Conservation (phyloP, 2,888 invertebrate species). For the Meteorus colon region DNA sequence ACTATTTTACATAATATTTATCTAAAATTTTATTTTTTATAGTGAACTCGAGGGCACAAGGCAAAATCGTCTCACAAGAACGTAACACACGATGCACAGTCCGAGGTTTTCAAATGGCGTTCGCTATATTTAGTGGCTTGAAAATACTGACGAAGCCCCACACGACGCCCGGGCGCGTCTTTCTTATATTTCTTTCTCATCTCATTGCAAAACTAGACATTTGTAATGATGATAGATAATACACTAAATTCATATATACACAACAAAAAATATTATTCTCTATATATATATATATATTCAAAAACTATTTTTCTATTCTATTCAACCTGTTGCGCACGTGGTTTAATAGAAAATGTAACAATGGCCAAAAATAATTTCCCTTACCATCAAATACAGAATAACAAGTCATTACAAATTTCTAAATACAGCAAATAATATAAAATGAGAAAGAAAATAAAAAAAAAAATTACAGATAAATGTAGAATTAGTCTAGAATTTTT, state of each 20-base stretch:
- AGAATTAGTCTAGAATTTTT: not conserved
- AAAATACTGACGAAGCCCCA: slow-evolving; percentile 62
- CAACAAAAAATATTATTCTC: not conserved
- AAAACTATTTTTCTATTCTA: slow-evolving; percentile 10
- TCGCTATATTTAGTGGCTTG: slow-evolving; percentile 70
- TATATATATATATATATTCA: not conserved
- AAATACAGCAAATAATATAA: no score
- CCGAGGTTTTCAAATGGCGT: slow-evolving; percentile 63
- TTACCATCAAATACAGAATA: no score
- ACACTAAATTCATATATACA: not conserved
- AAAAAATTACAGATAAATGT: no score
- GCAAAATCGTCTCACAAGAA: slow-evolving; percentile 24
- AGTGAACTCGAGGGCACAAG: slow-evolving; percentile 9
- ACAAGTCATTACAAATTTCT: no score
- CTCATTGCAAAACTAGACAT: slow-evolving; percentile 9
- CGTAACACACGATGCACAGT: slow-evolving; percentile 45
- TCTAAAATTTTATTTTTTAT: not conserved
- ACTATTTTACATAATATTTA: not conserved
- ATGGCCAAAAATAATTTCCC: no score
- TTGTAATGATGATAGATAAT: not conserved
- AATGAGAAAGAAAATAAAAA: no score
- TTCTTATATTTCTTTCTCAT: slow-evolving; percentile 39
- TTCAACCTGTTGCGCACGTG: slow-evolving; percentile 40
- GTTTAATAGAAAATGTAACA: no score
- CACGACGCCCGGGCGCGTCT: slow-evolving; percentile 49